Base-by-base conservation (phyloP, 2,888 invertebrate species). In the Drosophila falleni region DNA sequence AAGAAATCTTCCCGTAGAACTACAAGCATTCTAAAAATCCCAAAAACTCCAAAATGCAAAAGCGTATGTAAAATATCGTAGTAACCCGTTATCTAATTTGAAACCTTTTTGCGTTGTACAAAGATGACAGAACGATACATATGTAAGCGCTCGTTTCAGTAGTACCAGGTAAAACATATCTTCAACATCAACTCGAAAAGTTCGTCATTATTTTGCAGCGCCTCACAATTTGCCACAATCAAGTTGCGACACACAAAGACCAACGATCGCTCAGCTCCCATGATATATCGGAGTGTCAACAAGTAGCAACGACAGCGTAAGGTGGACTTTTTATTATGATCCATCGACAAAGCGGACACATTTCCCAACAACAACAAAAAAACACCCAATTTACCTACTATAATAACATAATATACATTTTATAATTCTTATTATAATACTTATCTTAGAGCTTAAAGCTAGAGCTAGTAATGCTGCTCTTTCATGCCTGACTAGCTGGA, bases 181-280 rank as follows among this genome's bases (percentile, higher is more conserved):
- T 29, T 23, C 44, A 44, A 41, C 15, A 61, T 62, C 59, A 66
- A 81, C 26, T 37, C 60, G 79, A 67, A 73, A 74, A 58, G 68
- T 71, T 60, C 74, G 58, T 68, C 47, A 61, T 55, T 81, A 70
- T 77, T 37, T 90, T 87, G 66, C 95, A 97, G 97, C 94, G 95
- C 95, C 90, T 97, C 96, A 93, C 96, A 96, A 93, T 97, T 97
- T 92, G 97, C 97, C 71, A 97, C 97, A 73, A 97, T 97, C 92
- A 97, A 97, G 94, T 95, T 97, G 92, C 95, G 97, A 92, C 97
- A 97, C 94, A 96, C 96, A 90, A 95, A 96, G 94, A 96, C 97
- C 91, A 96, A 97, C 93, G 97, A 97, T 93, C 95, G 97, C 89
- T 96, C 97, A 81, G 96, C 96, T 86, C 97, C 97, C 81, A 95